These are phyloP conservation scores for Epizoanthus illoricatus DNA, from an alignment of 92 coral and sea anemone species.

Conservation along the genomic window DNA sequence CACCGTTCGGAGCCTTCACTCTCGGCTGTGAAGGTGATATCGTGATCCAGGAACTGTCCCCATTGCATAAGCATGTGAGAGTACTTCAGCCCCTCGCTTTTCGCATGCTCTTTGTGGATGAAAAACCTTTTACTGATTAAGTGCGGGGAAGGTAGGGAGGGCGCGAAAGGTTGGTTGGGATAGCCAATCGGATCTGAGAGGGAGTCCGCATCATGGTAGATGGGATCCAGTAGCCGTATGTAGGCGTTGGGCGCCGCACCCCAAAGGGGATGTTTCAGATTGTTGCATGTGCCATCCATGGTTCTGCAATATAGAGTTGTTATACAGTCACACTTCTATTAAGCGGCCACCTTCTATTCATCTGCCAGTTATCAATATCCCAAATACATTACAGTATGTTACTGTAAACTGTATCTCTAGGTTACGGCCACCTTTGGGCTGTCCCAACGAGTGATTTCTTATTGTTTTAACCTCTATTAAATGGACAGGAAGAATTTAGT, in stretches of 20 bases:
- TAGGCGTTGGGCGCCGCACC: conserved; percentile 87
- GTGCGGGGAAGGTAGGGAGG: conserved; percentile 86
- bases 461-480: too few relatives aligned
- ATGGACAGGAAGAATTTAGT: too few relatives aligned
- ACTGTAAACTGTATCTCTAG: too few relatives aligned
- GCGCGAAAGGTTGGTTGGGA: conserved; percentile 89
- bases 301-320: conserved; percentile 49
- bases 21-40: conserved; percentile 93
- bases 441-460: too few relatives aligned
- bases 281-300: conserved; percentile 94
- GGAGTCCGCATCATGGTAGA: conserved; percentile 81
- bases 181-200: conserved; percentile 90
- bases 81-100: conserved; percentile 38
- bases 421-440: too few relatives aligned
- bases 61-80: conserved; percentile 99
- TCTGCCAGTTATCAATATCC: too few relatives aligned
- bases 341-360: too few relatives aligned
- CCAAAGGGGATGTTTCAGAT: conserved; percentile 82
- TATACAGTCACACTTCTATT: too few relatives aligned
- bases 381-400: too few relatives aligned
- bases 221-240: conserved; percentile 76
- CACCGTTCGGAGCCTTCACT: conserved; percentile 92
- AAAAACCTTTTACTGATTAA: conserved; percentile 75
- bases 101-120: conserved; percentile 61
- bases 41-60: conserved; percentile 98